phyloP scores from a whole-genome alignment of 2,888 invertebrate species.

The Aromia moschata region DNA sequence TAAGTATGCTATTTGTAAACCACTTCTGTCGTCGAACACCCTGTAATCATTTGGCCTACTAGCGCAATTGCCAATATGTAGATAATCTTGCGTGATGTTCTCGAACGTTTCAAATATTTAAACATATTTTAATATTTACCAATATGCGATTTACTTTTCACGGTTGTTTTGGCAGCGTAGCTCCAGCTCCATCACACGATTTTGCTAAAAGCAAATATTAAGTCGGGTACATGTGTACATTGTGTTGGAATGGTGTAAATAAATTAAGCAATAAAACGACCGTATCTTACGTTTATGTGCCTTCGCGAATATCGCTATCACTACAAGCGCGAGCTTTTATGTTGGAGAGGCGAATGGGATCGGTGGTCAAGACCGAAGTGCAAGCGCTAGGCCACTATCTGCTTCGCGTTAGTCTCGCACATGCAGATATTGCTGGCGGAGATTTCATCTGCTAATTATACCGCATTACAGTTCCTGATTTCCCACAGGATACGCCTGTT shows the following conservation, averaged over 20 bases:
- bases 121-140: no score
- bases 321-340: slow-evolving; percentile 26
- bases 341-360: slow-evolving; percentile 24
- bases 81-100: no score
- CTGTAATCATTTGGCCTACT: no score
- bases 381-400: slow-evolving; percentile 17
- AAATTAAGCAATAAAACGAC: slow-evolving; percentile 25
- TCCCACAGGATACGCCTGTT: slow-evolving; percentile 49
- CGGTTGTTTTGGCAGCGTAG: no score
- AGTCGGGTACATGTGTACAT: slow-evolving; percentile 12
- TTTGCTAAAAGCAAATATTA: background rate
- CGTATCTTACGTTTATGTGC: slow-evolving; percentile 26
- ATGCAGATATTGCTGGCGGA: slow-evolving; percentile 28
- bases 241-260: slow-evolving; percentile 18
- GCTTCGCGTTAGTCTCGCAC: slow-evolving; percentile 10
- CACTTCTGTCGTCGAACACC: no score
- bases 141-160: no score
- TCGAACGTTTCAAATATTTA: no score
- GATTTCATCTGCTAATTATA: slow-evolving; percentile 48
- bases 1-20: no score
- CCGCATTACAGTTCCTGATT: slow-evolving; percentile 51
- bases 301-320: slow-evolving; percentile 22
- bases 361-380: slow-evolving; percentile 28
- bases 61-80: no score
- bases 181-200: background rate